Evolutionary conservation across 2,888 invertebrate genomes (phyloP).

Genomic region (Spilosoma lubricipeda): DNA sequence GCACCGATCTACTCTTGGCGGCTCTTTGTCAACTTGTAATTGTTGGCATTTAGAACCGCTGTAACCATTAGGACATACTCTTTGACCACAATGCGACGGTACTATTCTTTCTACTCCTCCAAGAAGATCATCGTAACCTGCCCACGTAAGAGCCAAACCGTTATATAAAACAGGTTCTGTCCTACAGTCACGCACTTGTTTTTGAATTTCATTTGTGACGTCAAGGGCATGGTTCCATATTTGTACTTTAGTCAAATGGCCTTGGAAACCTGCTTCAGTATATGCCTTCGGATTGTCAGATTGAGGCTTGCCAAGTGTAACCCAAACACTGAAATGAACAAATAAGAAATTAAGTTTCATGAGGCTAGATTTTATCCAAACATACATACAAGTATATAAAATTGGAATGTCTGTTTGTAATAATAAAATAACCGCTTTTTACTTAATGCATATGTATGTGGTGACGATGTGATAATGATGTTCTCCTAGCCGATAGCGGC

Average conservation of each 20-base stretch:
- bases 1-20: conserved; percentile 95
- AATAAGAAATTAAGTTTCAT: background rate
- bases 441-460: too few species aligned
- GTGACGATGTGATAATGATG: too few species aligned
- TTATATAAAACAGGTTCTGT: conserved; percentile 96
- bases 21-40: conserved; percentile 93
- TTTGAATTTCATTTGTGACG: conserved; percentile 96
- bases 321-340: conserved; percentile 91
- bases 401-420: too few species aligned
- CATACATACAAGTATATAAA: too few species aligned
- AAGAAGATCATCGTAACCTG: conserved; percentile 95
- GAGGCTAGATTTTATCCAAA: too few species aligned
- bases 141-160: conserved; percentile 95
- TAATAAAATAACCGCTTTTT: too few species aligned
- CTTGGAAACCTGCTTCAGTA: conserved; percentile 97
- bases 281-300: conserved; percentile 93
- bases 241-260: conserved; percentile 97
- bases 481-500: too few species aligned
- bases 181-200: conserved; percentile 96
- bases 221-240: conserved; percentile 97
- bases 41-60: conserved; percentile 94
- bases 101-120: conserved; percentile 97
- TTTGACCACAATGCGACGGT: conserved; percentile 96
- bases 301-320: conserved; percentile 95
- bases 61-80: conserved; percentile 95